Conservation (phyloP, 2,888 invertebrate species). For the Platycnemis pennipes region DNA sequence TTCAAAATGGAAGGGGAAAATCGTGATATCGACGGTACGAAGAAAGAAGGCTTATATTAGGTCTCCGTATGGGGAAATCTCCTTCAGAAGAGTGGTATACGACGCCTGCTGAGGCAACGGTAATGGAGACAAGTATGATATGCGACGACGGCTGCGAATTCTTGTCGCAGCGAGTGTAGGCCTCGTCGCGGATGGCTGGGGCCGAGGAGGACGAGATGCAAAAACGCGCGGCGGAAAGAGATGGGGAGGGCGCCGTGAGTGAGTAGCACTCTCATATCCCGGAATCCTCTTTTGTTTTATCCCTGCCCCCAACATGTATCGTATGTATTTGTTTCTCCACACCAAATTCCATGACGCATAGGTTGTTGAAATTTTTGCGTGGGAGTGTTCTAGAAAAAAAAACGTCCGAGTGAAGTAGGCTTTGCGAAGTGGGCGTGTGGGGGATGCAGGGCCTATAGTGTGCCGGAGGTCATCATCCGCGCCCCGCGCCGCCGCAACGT, state of each 20-base stretch:
- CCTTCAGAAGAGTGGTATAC: not conserved
- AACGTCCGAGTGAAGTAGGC: not conserved
- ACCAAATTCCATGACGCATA: not conserved
- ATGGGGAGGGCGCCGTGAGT: not conserved
- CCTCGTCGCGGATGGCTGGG: not conserved
- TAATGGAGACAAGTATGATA: not conserved
- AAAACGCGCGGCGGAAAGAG: not conserved
- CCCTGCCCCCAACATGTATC: not conserved
- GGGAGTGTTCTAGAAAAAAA: not conserved
- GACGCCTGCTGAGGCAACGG: not conserved
- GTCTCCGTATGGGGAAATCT: not conserved
- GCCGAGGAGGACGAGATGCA: constrained; percentile 1
- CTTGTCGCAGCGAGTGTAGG: not conserved
- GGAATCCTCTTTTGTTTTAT: not conserved
- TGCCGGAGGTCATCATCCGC: not conserved
- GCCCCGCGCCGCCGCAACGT: constrained; percentile 10
- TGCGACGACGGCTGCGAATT: not conserved
- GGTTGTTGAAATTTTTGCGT: not conserved
- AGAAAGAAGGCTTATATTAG: constrained; percentile 49
- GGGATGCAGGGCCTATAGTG: not conserved
- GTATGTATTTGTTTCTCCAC: constrained; percentile 29
- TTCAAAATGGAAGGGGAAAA: constrained; percentile 17
- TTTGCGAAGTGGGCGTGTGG: not conserved
- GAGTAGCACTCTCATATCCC: constrained; percentile 53
- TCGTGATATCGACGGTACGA: constrained; percentile 42